Conservation (phyloP, 2,888 invertebrate species). For the Lamproptera curius region DNA sequence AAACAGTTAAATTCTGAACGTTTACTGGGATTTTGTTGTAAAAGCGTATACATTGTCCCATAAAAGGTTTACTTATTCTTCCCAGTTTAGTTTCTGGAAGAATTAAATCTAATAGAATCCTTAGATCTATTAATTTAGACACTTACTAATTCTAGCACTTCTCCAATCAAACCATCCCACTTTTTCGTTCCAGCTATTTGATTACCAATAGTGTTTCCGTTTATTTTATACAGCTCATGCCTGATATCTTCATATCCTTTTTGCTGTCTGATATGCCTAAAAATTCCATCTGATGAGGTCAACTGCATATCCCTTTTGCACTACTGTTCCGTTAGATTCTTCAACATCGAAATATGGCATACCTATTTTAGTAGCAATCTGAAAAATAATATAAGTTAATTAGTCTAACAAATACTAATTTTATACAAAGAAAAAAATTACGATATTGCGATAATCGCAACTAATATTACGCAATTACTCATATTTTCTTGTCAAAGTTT, state of each 20-base stretch:
- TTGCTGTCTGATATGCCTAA: constrained; percentile 44
- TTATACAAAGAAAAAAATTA: too few species aligned
- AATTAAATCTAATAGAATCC: too few species aligned
- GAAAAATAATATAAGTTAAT: constrained; percentile 38
- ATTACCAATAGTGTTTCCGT: constrained; percentile 82
- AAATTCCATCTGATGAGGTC: constrained; percentile 90
- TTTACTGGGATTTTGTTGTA: too few species aligned
- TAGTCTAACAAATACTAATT: too few species aligned
- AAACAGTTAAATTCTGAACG: too few species aligned
- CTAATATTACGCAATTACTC: too few species aligned
- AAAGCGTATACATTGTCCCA: too few species aligned
- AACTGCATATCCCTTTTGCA: constrained; percentile 90
- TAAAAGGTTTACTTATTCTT: too few species aligned
- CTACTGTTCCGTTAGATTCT: constrained; percentile 41
- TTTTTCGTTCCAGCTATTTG: constrained; percentile 81
- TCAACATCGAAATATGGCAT: constrained; percentile 50
- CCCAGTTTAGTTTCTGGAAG: too few species aligned
- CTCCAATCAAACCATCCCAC: constrained; percentile 87
- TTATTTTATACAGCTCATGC: constrained; percentile 82
- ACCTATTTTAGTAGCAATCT: constrained; percentile 76
- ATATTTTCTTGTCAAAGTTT: too few species aligned
- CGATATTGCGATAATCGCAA: too few species aligned
- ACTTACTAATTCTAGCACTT: constrained; percentile 85
- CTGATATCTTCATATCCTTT: constrained; percentile 55
- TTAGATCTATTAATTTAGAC: too few species aligned